These are phyloP conservation scores for Dryomyza anilis DNA, from an alignment of 2,888 invertebrate genomes.

Conservation along the genomic window DNA sequence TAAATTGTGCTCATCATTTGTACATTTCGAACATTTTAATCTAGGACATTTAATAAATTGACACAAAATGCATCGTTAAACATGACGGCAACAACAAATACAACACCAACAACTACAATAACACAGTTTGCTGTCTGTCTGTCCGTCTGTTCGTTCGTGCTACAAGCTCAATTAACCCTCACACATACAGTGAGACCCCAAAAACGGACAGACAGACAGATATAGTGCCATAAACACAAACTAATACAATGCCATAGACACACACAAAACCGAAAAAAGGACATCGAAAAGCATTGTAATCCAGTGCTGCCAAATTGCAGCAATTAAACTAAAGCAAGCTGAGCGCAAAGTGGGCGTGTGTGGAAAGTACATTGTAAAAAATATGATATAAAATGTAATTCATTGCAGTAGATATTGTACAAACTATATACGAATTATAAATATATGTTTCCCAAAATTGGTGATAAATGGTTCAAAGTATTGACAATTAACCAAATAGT, in stretches of 20 bases:
- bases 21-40: conserved; percentile 30
- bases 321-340: conserved; percentile 6
- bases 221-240: background rate
- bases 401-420: too few species aligned
- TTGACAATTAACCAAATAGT: too few species aligned
- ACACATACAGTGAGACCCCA: background rate
- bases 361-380: too few species aligned
- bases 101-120: conserved; percentile 12
- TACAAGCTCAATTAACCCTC: conserved; percentile 17
- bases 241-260: background rate
- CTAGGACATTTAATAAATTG: conserved; percentile 42
- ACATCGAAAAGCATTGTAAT: conserved; percentile 21
- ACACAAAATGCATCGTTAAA: conserved; percentile 34
- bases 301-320: conserved; percentile 26
- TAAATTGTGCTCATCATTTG: conserved; percentile 17
- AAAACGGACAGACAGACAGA: background rate
- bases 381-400: too few species aligned
- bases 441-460: too few species aligned
- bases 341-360: background rate
- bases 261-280: conserved; percentile 13
- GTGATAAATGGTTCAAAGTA: too few species aligned
- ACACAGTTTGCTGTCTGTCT: background rate
- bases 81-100: conserved; percentile 16
- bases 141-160: background rate
- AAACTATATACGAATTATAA: too few species aligned